A percentile compares a stretch with the other conserved stretches of the same genome.
These are phyloP conservation scores for Nomada goodeniana DNA, from an alignment of 2,888 invertebrate species.

Conservation along the genomic window DNA sequence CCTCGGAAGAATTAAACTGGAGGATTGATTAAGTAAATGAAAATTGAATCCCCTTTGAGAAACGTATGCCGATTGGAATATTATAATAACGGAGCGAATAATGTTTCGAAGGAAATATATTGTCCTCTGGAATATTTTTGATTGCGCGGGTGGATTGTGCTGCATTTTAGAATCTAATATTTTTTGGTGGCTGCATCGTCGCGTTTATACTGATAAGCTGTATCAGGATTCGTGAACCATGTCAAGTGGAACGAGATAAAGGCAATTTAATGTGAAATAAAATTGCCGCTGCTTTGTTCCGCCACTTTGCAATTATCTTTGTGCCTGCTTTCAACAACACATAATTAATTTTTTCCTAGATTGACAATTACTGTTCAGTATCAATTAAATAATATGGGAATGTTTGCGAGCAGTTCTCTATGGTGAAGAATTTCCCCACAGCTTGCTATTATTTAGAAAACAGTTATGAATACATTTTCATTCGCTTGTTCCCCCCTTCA, in stretches of 20 bases:
- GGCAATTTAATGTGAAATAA: conserved; percentile 23
- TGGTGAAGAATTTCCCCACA: no score
- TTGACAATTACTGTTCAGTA: background rate
- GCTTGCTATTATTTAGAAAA: no score
- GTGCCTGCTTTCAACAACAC: background rate
- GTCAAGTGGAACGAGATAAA: conserved; percentile 45
- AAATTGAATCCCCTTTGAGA: background rate
- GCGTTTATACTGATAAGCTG: conserved; percentile 13
- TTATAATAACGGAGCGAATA: background rate
- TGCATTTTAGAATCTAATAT: conserved; percentile 1
- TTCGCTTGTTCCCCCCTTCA: no score
- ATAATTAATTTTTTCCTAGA: background rate
- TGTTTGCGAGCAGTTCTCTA: no score
- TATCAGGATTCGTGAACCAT: conserved; percentile 30
- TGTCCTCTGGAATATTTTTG: background rate
- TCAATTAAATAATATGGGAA: no score
- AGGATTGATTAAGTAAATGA: conserved; percentile 1
- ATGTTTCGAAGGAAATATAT: background rate
- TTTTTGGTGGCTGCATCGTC: conserved; percentile 1
- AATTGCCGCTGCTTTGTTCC: background rate
- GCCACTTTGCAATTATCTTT: background rate
- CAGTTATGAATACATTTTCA: background rate
- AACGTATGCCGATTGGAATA: background rate
- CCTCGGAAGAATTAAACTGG: background rate
- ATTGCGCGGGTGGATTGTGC: background rate